phyloP scores from a whole-genome alignment of 2,113 vertebrate species.

The Vulpes lagopus region DNA sequence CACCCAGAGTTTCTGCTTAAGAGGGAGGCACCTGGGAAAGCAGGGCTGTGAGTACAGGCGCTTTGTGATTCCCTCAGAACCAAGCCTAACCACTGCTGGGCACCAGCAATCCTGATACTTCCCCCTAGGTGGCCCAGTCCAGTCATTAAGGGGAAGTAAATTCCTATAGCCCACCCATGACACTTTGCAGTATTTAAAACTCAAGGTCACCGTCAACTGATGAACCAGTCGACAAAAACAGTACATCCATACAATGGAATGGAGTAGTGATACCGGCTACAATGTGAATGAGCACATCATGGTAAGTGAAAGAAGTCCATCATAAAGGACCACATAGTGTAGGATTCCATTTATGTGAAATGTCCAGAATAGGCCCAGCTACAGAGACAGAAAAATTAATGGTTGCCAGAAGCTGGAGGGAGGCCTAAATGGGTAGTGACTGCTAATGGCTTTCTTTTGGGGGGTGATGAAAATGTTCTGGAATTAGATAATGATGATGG shows the following conservation, averaged over 20 bases:
- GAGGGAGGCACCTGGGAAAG: not conserved
- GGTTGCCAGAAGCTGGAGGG: not conserved
- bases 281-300: not conserved
- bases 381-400: not conserved
- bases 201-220: constrained; percentile 41
- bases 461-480: constrained; percentile 31
- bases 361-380: constrained; percentile 3
- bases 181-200: constrained; percentile 19
- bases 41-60: not conserved
- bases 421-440: not conserved
- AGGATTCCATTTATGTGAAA: constrained; percentile 33
- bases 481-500: constrained; percentile 44
- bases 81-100: not conserved
- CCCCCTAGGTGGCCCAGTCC: not conserved
- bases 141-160: not conserved
- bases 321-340: not conserved
- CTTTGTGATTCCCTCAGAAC: constrained; percentile 31
- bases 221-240: not conserved
- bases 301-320: constrained; percentile 6
- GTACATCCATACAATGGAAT: not conserved
- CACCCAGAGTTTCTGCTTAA: constrained; percentile 29
- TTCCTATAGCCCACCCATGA: not conserved
- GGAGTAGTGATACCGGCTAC: not conserved
- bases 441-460: constrained; percentile 30
- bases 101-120: not conserved